Conservation (phyloP, 2,888 invertebrate genomes). For the Agonopterix heracliana region DNA sequence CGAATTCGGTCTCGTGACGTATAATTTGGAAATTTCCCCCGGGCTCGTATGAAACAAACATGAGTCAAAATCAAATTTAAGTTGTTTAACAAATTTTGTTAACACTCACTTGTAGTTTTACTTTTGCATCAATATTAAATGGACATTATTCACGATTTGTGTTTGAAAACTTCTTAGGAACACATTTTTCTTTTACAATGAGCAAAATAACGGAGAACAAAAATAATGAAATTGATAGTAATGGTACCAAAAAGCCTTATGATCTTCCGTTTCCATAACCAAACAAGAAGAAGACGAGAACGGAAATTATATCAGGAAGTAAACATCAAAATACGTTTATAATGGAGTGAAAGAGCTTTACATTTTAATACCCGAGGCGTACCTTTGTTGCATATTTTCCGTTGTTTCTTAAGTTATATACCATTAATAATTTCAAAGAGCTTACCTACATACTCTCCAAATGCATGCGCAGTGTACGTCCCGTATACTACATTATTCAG, state of each 20-base stretch:
- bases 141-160: no score
- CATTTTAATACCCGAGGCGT: conserved; percentile 2
- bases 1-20: conserved; percentile 37
- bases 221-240: conserved; percentile 2
- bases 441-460: no score
- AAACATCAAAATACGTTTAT: conserved; percentile 7
- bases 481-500: no score
- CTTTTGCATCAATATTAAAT: no score
- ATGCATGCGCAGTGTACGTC: no score
- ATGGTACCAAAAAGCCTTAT: not conserved
- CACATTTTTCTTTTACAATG: no score
- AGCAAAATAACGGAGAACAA: not conserved
- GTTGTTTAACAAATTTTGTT: not conserved
- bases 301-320: conserved; percentile 3
- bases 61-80: conserved; percentile 3
- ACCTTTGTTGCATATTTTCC: not conserved
- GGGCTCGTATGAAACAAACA: conserved; percentile 7
- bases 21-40: conserved; percentile 32
- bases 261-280: conserved; percentile 2
- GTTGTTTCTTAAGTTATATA: not conserved
- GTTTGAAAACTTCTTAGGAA: no score
- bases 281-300: conserved; percentile 3
- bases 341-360: conserved; percentile 4
- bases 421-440: no score
- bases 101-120: not conserved